A percentile compares a stretch with the other conserved stretches of the same genome.
Conservation (phyloP, 1,140 invertebrate genomes). For the Bombus superbus region DNA sequence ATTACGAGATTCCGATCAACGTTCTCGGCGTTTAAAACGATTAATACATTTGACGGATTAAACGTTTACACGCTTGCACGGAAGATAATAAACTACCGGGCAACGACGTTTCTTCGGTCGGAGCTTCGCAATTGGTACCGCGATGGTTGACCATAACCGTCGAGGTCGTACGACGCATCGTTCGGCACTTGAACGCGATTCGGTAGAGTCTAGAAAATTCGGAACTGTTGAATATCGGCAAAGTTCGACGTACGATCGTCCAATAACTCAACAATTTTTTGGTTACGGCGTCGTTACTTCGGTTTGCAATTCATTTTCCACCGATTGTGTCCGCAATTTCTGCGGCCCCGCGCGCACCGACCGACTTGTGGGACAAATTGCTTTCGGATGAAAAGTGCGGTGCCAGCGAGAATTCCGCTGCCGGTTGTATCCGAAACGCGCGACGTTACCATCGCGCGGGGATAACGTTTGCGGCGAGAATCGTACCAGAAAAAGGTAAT, state of each 20-base stretch:
- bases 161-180: no score
- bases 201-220: neutral
- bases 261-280: neutral
- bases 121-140: no score
- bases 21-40: no score
- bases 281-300: neutral
- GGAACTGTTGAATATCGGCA: neutral
- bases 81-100: fast-evolving
- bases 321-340: neutral
- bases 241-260: neutral
- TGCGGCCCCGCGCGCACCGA: neutral
- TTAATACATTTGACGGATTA: no score
- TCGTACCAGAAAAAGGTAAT: conserved; percentile 16
- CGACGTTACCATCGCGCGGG: neutral
- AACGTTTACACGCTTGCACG: no score
- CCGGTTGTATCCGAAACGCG: neutral
- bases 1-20: neutral
- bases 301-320: neutral
- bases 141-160: neutral
- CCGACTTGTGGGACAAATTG: conserved; percentile 15
- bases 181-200: neutral
- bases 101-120: no score
- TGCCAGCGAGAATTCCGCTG: neutral
- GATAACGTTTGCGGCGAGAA: neutral
- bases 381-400: neutral